A percentile compares a stretch with the other conserved stretches of the same genome.
phyloP scores from a whole-genome alignment of 2,888 invertebrate species.

The Pherbina coryleti region DNA sequence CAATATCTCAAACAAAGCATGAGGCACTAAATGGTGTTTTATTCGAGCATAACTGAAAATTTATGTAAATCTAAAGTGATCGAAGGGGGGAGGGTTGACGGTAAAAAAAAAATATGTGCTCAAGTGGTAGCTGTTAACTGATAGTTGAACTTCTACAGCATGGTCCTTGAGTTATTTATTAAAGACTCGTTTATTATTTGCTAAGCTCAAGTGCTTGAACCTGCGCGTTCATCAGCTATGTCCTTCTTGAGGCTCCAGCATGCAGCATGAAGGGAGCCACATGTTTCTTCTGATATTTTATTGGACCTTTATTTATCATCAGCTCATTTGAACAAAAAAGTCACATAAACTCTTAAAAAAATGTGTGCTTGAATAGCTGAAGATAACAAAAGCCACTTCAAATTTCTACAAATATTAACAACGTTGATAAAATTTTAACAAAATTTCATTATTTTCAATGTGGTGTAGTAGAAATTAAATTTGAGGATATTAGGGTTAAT shows the following conservation, averaged over 20 bases:
- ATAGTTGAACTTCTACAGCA: neutral
- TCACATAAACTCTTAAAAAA: no score
- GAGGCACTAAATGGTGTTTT: constrained; percentile 4
- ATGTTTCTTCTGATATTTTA: constrained; percentile 10
- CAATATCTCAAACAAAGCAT: neutral
- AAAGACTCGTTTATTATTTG: constrained; percentile 1
- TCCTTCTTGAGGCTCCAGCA: neutral
- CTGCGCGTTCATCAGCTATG: neutral
- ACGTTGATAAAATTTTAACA: no score
- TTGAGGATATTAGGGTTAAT: no score
- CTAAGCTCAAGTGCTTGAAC: constrained; percentile 1
- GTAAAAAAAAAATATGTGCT: neutral
- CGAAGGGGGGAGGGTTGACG: neutral
- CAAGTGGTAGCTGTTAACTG: constrained; percentile 26
- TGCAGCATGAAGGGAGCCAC: neutral
- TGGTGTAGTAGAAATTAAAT: no score
- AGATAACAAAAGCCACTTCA: no score
- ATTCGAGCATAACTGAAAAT: constrained; percentile 29
- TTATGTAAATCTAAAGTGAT: constrained; percentile 9
- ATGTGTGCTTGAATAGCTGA: no score
- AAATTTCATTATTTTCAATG: no score
- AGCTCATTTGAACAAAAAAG: neutral
- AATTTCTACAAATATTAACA: no score
- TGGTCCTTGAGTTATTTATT: constrained; percentile 19
- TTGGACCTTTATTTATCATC: neutral